Evolutionary conservation across 2,113 vertebrate species (phyloP).

Genomic region (Pseudorhombus dupliciocellatus): DNA sequence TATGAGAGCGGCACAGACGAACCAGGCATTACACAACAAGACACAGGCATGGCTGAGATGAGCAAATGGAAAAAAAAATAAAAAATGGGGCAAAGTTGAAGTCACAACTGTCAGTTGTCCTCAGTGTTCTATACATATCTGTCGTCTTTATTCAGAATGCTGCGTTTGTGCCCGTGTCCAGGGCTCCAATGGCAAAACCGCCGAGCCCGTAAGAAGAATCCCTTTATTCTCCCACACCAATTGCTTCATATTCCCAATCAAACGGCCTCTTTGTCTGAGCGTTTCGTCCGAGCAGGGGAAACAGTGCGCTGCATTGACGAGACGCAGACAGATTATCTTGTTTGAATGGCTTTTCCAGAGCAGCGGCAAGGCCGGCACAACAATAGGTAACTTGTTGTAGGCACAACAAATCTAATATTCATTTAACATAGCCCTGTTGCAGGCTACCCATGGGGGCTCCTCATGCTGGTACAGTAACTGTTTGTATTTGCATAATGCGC

Average conservation of each 20-base stretch:
- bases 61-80: not conserved
- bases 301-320: slow-evolving; percentile 69
- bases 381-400: slow-evolving; percentile 81
- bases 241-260: slow-evolving; percentile 77
- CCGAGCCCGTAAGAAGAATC: slow-evolving; percentile 54
- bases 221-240: slow-evolving; percentile 61
- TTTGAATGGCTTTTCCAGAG: slow-evolving; percentile 79
- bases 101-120: not conserved
- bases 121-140: not conserved
- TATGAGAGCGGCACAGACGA: slow-evolving; percentile 18
- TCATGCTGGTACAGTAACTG: slow-evolving; percentile 71
- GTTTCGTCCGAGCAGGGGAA: slow-evolving; percentile 58
- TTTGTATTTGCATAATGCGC: slow-evolving; percentile 75
- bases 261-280: slow-evolving; percentile 76
- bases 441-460: slow-evolving; percentile 51
- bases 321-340: slow-evolving; percentile 78
- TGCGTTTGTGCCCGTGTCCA: slow-evolving; percentile 7
- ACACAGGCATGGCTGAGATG: not conserved
- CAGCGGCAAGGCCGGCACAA: slow-evolving; percentile 71
- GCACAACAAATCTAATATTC: slow-evolving; percentile 77
- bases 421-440: slow-evolving; percentile 67
- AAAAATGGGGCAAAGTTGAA: too few species aligned
- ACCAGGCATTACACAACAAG: slow-evolving; percentile 1
- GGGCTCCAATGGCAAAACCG: slow-evolving; percentile 27
- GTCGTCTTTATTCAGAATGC: slow-evolving; percentile 17